phyloP scores from a whole-genome alignment of 1,140 invertebrate species.

The Akabosia matsudoensis region DNA sequence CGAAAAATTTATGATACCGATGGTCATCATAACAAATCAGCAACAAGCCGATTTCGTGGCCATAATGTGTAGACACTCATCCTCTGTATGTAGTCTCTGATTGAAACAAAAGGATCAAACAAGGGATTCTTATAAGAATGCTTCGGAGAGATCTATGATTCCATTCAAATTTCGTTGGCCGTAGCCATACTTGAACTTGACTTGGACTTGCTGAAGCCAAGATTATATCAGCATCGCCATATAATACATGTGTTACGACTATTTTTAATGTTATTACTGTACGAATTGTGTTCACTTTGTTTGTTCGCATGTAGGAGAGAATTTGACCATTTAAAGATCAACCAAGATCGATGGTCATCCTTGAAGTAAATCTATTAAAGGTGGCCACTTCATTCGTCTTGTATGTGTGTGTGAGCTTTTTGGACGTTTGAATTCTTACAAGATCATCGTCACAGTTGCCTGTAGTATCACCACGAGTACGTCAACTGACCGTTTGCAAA shows the following conservation, averaged over 20 bases:
- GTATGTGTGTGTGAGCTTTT: neutral
- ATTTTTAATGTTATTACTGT: neutral
- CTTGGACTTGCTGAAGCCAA: neutral
- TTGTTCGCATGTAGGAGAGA: slow-evolving; percentile 6
- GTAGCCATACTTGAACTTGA: slow-evolving; percentile 16
- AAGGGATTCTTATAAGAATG: neutral
- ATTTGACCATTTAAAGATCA: neutral
- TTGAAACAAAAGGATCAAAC: neutral
- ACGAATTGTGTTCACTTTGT: neutral
- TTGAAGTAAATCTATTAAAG: neutral
- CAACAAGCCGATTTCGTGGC: no score
- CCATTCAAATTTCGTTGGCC: neutral
- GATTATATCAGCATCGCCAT: neutral
- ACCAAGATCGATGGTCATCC: slow-evolving; percentile 16
- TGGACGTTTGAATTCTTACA: neutral
- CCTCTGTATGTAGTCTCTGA: neutral
- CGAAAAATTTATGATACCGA: no score
- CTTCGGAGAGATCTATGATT: neutral
- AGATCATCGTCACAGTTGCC: neutral
- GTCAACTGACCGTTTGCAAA: neutral
- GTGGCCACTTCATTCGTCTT: neutral
- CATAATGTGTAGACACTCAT: no score
- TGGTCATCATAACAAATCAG: neutral
- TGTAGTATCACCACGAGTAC: neutral
- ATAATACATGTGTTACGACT: neutral